Evolutionary conservation across 2,113 vertebrate genomes (phyloP).

Genomic region (Pachypanchax playfairii): DNA sequence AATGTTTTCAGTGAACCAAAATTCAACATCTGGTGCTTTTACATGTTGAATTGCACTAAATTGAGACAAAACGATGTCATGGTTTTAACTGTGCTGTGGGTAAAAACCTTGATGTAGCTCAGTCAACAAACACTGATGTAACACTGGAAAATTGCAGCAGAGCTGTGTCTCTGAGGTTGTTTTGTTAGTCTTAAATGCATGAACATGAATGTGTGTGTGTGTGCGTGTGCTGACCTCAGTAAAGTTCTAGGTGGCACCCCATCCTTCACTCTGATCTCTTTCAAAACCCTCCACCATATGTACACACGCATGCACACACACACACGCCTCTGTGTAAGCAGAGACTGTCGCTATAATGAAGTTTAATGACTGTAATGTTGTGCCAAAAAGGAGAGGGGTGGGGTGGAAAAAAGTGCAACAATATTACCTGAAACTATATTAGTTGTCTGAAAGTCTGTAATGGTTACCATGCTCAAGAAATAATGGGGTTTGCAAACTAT

Average conservation of each 20-base stretch:
- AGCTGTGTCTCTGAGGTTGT: conserved; percentile 17
- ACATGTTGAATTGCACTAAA: neutral
- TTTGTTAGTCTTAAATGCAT: conserved; percentile 26
- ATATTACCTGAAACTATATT: conserved; percentile 50
- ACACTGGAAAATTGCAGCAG: conserved; percentile 6
- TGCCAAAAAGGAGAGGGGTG: conserved; percentile 40
- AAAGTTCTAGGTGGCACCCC: conserved; percentile 68
- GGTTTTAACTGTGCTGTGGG: neutral
- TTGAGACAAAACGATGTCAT: neutral
- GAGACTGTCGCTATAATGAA: conserved; percentile 74
- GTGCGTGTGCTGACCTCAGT: conserved; percentile 72
- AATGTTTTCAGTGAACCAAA: too few relatives aligned
- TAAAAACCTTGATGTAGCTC: conserved; percentile 5
- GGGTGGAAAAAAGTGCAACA: conserved; percentile 28
- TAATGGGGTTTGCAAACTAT: conserved; percentile 39
- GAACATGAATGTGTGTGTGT: conserved; percentile 58
- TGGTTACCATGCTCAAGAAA: conserved; percentile 24
- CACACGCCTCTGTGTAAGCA: conserved; percentile 60
- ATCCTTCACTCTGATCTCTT: conserved; percentile 68
- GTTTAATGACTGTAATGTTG: conserved; percentile 72
- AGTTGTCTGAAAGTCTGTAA: conserved; percentile 28
- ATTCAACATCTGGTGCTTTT: too few relatives aligned
- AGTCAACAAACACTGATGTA: conserved; percentile 11
- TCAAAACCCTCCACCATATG: conserved; percentile 7
- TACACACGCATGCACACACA: conserved; percentile 38